Base-by-base conservation (phyloP, 2,113 vertebrate genomes). In the Trematomus loennbergii region DNA sequence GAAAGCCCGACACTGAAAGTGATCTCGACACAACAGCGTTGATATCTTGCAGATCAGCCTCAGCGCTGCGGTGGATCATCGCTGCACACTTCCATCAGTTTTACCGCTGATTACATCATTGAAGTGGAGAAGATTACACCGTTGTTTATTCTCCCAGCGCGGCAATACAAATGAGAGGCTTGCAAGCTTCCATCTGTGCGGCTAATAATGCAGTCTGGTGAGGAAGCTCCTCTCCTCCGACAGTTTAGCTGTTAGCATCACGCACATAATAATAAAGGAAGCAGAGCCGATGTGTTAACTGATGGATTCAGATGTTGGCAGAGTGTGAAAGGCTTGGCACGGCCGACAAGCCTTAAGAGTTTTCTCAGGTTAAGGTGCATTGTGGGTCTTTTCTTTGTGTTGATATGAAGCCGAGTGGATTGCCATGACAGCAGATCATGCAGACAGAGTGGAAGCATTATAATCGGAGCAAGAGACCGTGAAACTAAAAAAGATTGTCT, bases 91-190 rank as follows among this genome's bases (percentile, higher is more conserved):
- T 71, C 74, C 83, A 58, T 84, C 75, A 62, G 12, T 83, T 94
- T 92, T 92, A 92, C 85, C 64, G 52, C 86, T 81, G 90, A 92
- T 93, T 91, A 90, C 91, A 92, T 93, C 92, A 93, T 72, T 81
- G 84, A 87, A 85, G 88, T 88, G 57, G 57, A 71, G 73, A 79
- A 87, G 87, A 90, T 94, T 91, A 90, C 85, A 73, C 73, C 29
- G 81, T 84, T 91, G 88, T 91, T 91, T 84, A 90, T 83, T 83
- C 76, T 89, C 81, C 90, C 81, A 72, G 74, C 48, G 63, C 54
- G 52, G 66, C 81, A 74, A 81, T 89, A 83, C 87, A 91, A 88
- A 91, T 87, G 91, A 88, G 86, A 80, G 82, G 80, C 90, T 82
- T 92, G 91, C 92, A 80, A 81, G 80, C 90, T 81, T 92, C 91